phyloP scores from a whole-genome alignment of 2,797 vertebrate genomes.

The Ctenopoma multispine region DNA sequence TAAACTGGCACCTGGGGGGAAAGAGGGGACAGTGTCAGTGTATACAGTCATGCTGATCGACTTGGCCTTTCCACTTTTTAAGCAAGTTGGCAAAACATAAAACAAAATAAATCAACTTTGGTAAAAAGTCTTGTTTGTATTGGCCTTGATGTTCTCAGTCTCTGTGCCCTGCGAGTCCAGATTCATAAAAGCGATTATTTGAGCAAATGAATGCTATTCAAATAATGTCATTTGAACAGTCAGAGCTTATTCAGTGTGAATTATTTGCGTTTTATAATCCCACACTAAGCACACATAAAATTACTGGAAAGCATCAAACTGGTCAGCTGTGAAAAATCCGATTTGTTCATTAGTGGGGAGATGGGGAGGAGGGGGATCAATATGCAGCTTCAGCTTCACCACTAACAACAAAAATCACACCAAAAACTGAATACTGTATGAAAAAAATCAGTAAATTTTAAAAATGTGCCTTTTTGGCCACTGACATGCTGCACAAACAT shows the following conservation, averaged over 20 bases:
- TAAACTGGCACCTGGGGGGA: constrained; percentile 73
- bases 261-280: constrained; percentile 90
- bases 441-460: constrained; percentile 48
- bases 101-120: constrained; percentile 83
- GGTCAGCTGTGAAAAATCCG: constrained; percentile 88
- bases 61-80: constrained; percentile 84
- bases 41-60: constrained; percentile 84
- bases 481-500: constrained; percentile 55
- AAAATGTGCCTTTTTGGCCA: constrained; percentile 9
- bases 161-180: constrained; percentile 70
- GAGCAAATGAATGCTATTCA: constrained; percentile 87
- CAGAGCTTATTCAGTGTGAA: constrained; percentile 83
- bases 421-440: constrained; percentile 46
- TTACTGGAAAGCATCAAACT: constrained; percentile 90
- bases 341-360: constrained; percentile 86
- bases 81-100: constrained; percentile 82
- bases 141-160: constrained; percentile 68
- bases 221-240: constrained; percentile 86
- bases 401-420: constrained; percentile 62
- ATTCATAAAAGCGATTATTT: constrained; percentile 87
- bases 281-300: constrained; percentile 87
- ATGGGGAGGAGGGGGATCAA: constrained; percentile 72
- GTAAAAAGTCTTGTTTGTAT: constrained; percentile 77
- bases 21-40: constrained; percentile 55
- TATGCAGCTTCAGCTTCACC: constrained; percentile 71